Conservation (phyloP, 2,113 vertebrate species). For the Otus sunia region DNA sequence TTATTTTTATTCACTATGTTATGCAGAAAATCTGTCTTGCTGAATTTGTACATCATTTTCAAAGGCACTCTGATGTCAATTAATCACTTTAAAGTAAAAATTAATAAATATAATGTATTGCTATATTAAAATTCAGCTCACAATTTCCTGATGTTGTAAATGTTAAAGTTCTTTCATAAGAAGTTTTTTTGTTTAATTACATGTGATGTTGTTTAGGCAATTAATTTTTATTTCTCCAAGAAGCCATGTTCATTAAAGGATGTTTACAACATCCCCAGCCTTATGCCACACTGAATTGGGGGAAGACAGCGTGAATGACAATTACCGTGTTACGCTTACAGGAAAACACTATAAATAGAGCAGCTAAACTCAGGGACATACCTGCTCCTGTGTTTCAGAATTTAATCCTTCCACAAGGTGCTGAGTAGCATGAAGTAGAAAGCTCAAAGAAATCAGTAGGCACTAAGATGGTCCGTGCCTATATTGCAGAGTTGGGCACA, state of each 20-base stretch:
- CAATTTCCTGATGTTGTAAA: neutral
- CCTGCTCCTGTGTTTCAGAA: neutral
- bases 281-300: neutral
- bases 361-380: conserved; percentile 13
- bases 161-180: neutral
- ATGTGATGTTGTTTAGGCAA: neutral
- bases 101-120: neutral
- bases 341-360: conserved; percentile 39
- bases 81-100: neutral
- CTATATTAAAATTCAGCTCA: neutral
- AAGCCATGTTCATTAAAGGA: neutral
- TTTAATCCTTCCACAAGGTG: neutral
- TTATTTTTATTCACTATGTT: neutral
- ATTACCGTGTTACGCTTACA: neutral
- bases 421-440: neutral
- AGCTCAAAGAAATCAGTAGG: neutral
- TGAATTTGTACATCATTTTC: neutral
- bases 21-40: neutral
- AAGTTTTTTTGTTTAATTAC: neutral
- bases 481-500: neutral
- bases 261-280: neutral
- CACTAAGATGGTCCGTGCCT: neutral
- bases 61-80: neutral
- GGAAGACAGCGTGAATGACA: neutral
- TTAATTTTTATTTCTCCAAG: neutral